These are phyloP conservation scores for Psix sp. DNA, from an alignment of 1,140 invertebrate genomes.

Conservation along the genomic window DNA sequence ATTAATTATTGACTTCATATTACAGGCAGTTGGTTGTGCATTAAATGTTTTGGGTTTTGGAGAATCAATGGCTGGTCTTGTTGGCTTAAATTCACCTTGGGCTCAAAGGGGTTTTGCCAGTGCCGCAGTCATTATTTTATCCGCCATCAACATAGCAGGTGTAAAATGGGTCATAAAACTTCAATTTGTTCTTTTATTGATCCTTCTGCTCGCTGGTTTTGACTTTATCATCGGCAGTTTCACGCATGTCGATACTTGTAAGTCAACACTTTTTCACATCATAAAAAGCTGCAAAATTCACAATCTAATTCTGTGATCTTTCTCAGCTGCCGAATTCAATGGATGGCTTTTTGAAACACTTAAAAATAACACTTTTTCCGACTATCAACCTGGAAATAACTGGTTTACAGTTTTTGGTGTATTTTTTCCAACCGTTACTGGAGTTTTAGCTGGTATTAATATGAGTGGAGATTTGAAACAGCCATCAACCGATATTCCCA, in stretches of 20 bases:
- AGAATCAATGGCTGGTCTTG: slow-evolving; percentile 92
- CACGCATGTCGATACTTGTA: slow-evolving; percentile 82
- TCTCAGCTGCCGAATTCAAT: slow-evolving; percentile 86
- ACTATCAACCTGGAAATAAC: slow-evolving; percentile 86
- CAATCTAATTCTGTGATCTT: not conserved
- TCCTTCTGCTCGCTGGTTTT: slow-evolving; percentile 89
- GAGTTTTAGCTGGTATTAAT: slow-evolving; percentile 96
- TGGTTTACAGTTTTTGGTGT: slow-evolving; percentile 96
- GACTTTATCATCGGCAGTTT: slow-evolving; percentile 95
- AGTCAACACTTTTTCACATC: slow-evolving; percentile 44
- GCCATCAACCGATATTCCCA: slow-evolving; percentile 94
- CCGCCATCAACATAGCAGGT: slow-evolving; percentile 92
- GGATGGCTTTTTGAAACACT: slow-evolving; percentile 90
- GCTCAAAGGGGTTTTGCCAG: slow-evolving; percentile 88
- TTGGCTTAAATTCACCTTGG: slow-evolving; percentile 85
- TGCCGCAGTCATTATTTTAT: slow-evolving; percentile 87
- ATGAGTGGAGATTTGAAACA: slow-evolving; percentile 97
- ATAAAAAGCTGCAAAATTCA: not conserved
- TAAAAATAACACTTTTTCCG: slow-evolving; percentile 87
- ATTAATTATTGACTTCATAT: not conserved
- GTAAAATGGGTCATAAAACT: slow-evolving; percentile 96
- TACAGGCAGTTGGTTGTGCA: slow-evolving; percentile 94
- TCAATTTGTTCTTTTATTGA: slow-evolving; percentile 89
- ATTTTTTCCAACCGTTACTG: slow-evolving; percentile 96
- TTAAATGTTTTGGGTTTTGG: slow-evolving; percentile 96